Evolutionary conservation across 2,113 vertebrate species (phyloP).

Genomic region (Alouatta palliata): DNA sequence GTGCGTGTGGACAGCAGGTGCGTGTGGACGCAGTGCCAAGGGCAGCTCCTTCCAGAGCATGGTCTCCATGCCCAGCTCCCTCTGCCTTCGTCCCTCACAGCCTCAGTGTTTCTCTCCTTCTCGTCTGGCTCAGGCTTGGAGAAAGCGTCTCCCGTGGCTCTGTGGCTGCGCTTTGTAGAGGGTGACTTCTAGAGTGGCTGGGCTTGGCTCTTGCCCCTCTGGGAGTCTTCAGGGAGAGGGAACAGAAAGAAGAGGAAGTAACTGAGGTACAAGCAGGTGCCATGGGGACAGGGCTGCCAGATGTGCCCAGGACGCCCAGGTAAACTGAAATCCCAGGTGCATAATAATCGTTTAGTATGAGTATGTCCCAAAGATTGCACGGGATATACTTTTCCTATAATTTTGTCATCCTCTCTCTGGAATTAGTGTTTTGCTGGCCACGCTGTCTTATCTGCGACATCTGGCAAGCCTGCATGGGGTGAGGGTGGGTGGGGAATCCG

Average conservation of each 20-base stretch:
- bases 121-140: not conserved
- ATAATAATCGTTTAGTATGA: not conserved
- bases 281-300: accelerated
- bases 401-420: accelerated
- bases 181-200: not conserved
- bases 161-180: not conserved
- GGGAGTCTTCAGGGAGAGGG: not conserved
- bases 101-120: not conserved
- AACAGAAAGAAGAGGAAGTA: too few species aligned
- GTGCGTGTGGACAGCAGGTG: not conserved
- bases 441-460: not conserved
- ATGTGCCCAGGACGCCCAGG: not conserved
- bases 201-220: not conserved
- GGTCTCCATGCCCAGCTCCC: too few species aligned
- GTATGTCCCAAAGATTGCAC: accelerated
- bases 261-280: not conserved
- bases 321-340: not conserved
- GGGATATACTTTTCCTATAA: not conserved
- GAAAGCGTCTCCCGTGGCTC: not conserved
- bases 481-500: not conserved
- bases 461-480: not conserved
- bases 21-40: not conserved
- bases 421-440: accelerated
- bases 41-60: accelerated
- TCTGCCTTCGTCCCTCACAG: accelerated